A percentile compares a stretch with the other conserved stretches of the same genome.
phyloP scores from a whole-genome alignment of 2,888 invertebrate genomes.

The Eristalis tenax region DNA sequence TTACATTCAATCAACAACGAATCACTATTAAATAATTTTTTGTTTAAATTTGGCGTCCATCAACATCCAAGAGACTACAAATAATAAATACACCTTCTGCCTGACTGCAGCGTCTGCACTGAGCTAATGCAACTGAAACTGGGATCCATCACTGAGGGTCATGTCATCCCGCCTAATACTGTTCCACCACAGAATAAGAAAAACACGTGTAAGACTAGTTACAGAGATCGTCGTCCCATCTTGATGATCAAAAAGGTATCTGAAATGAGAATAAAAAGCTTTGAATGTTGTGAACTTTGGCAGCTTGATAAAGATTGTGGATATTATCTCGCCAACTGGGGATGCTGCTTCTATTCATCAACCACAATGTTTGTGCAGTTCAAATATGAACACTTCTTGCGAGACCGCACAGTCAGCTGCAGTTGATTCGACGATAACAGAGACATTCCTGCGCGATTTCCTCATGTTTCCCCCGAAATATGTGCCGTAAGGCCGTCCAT shows the following conservation, averaged over 20 bases:
- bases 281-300: too few relatives aligned
- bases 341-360: too few relatives aligned
- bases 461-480: too few relatives aligned
- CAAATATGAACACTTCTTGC: too few relatives aligned
- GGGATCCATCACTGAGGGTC: neutral
- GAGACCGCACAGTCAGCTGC: too few relatives aligned
- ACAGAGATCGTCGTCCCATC: neutral
- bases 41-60: neutral
- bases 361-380: too few relatives aligned
- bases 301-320: too few relatives aligned
- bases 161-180: neutral
- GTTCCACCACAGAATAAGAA: neutral
- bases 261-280: neutral
- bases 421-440: too few relatives aligned
- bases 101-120: neutral
- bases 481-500: too few relatives aligned
- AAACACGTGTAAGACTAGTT: neutral
- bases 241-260: slow-evolving; percentile 25
- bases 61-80: neutral
- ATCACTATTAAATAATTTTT: neutral
- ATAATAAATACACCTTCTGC: neutral
- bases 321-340: too few relatives aligned
- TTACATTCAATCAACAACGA: neutral
- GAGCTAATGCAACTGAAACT: neutral
- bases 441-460: too few relatives aligned